A percentile compares a stretch with the other conserved stretches of the same genome.
These are phyloP conservation scores for Theonella swinhoei DNA, from an alignment of 37 sponge, comb jelly and placozoan species.

Conservation along the genomic window DNA sequence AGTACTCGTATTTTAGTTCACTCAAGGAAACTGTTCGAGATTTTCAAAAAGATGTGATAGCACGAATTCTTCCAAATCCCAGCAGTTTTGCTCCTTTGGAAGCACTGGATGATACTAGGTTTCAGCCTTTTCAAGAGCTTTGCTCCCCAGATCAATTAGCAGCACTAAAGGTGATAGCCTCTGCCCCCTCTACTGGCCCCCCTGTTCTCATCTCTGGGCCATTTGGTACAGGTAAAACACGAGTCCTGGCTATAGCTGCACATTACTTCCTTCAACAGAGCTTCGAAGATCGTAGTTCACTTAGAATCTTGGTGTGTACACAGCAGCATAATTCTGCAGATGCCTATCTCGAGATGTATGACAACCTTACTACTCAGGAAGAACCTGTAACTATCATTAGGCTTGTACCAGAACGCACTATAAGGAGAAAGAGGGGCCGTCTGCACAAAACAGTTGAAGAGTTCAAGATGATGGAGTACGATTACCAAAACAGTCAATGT, in stretches of 20 bases:
- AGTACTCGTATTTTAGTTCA: slow-evolving; percentile 46
- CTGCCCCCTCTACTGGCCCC: slow-evolving; percentile 3
- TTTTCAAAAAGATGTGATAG: background rate
- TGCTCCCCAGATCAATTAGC: slow-evolving; percentile 26
- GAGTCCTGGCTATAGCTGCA: slow-evolving; percentile 51
- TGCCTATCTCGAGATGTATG: slow-evolving; percentile 30
- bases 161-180: slow-evolving; percentile 30
- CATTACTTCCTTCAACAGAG: background rate
- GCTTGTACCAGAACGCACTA: background rate
- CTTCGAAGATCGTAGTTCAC: background rate
- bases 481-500: background rate
- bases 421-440: too few species aligned
- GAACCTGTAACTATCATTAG: background rate
- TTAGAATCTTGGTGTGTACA: slow-evolving; percentile 40
- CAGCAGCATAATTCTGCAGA: slow-evolving; percentile 58
- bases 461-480: background rate
- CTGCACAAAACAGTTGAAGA: background rate
- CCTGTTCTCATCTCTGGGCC: slow-evolving; percentile 54
- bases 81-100: background rate
- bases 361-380: background rate
- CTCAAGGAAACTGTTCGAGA: slow-evolving; percentile 11
- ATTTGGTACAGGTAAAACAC: slow-evolving; percentile 70
- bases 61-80: slow-evolving; percentile 14
- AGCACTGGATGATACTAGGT: background rate
- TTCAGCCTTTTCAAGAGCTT: background rate